phyloP scores from a whole-genome alignment of 2,113 vertebrate species.

The Lagopus leucura region DNA sequence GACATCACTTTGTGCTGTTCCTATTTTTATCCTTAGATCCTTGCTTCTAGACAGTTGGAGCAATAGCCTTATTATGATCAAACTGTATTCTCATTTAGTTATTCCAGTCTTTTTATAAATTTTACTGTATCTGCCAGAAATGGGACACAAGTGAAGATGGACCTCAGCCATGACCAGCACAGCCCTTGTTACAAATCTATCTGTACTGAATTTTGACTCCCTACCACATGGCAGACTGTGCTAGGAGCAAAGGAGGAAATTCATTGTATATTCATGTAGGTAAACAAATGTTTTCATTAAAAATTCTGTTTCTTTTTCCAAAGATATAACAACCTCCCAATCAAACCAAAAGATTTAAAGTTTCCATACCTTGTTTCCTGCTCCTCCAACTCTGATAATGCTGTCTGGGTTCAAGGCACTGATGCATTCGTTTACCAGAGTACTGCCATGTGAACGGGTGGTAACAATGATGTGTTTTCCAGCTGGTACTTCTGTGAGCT shows the following conservation, averaged over 20 bases:
- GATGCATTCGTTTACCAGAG: slow-evolving; percentile 89
- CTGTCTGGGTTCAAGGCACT: slow-evolving; percentile 90
- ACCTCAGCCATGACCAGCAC: not conserved
- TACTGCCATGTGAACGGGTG: slow-evolving; percentile 94
- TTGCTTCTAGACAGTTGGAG: not conserved
- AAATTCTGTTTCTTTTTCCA: not conserved
- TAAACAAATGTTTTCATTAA: not conserved
- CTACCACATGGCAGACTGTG: not conserved
- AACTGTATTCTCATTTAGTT: not conserved
- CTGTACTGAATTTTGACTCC: not conserved
- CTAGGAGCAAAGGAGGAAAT: not conserved
- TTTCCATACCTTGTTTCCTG: slow-evolving; percentile 92
- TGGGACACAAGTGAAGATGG: not conserved
- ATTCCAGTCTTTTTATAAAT: not conserved
- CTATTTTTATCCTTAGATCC: not conserved
- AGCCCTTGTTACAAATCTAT: not conserved
- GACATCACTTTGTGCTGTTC: not conserved
- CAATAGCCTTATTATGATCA: not conserved
- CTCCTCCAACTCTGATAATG: slow-evolving; percentile 92
- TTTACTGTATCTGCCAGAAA: not conserved
- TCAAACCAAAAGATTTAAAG: not conserved
- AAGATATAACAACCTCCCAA: not conserved
- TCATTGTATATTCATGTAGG: not conserved
- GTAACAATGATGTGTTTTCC: slow-evolving; percentile 90
- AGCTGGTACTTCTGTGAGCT: slow-evolving; percentile 88